Evolutionary conservation across 1,140 invertebrate species (phyloP).

Genomic region (Drosophila parvula): DNA sequence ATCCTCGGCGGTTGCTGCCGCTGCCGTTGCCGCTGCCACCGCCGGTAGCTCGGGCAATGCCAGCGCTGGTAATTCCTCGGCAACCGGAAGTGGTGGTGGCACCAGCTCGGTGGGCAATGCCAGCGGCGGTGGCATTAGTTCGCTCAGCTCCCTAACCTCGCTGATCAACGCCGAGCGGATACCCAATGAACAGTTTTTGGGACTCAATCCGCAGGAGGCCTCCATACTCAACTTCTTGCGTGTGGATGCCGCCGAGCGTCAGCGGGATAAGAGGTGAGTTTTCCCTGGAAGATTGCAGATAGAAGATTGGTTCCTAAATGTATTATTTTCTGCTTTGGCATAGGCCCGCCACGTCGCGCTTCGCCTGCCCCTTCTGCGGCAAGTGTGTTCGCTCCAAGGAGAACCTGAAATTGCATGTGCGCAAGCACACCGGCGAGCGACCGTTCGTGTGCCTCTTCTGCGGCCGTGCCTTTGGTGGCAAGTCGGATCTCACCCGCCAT

Average conservation of each 20-base stretch:
- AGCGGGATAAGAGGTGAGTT: conserved; percentile 86
- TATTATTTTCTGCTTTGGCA: background rate
- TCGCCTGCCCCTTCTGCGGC: conserved; percentile 94
- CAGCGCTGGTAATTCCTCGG: conserved; percentile 16
- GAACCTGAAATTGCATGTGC: conserved; percentile 93
- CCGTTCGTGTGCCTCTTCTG: conserved; percentile 95
- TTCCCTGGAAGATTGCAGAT: no score
- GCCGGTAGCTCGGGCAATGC: conserved; percentile 22
- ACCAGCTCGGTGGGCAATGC: background rate
- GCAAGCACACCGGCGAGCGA: conserved; percentile 94
- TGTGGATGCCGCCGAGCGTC: conserved; percentile 87
- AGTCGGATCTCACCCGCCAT: conserved; percentile 93
- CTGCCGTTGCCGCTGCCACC: conserved; percentile 38
- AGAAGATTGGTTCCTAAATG: background rate
- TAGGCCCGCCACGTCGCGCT: conserved; percentile 85
- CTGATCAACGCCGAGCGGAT: conserved; percentile 83
- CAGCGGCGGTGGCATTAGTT: conserved; percentile 62
- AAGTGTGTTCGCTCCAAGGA: conserved; percentile 95
- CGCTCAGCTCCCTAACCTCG: conserved; percentile 80
- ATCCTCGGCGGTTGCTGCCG: conserved; percentile 54
- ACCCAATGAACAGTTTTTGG: conserved; percentile 83
- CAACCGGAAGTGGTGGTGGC: conserved; percentile 14
- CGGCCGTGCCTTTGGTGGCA: conserved; percentile 93
- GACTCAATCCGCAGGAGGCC: conserved; percentile 85
- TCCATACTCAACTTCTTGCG: conserved; percentile 88